phyloP scores from a whole-genome alignment of 2,797 vertebrate species.

The Danio jaintianensis region DNA sequence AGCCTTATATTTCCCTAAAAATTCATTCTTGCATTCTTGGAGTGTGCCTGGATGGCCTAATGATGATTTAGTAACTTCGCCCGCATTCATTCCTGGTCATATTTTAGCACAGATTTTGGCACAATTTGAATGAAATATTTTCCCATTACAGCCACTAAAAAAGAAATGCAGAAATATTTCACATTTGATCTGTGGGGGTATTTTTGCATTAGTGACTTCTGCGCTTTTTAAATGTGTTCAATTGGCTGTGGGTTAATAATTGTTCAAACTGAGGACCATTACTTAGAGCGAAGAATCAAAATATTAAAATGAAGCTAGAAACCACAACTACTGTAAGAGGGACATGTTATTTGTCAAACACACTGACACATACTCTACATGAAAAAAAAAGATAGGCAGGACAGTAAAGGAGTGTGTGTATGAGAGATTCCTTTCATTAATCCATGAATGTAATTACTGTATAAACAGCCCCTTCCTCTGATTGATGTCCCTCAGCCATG shows the following conservation, averaged over 20 bases:
- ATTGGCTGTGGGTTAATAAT: slow-evolving; percentile 22
- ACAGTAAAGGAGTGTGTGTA: slow-evolving; percentile 20
- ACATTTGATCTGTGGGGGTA: slow-evolving; percentile 29
- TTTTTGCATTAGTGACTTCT: slow-evolving; percentile 38
- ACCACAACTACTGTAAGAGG: slow-evolving; percentile 31
- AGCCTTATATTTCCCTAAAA: background rate
- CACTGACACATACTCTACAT: slow-evolving; percentile 19
- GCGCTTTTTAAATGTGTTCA: slow-evolving; percentile 26
- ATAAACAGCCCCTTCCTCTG: slow-evolving; percentile 55
- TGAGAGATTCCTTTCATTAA: slow-evolving; percentile 59
- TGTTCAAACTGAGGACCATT: slow-evolving; percentile 19
- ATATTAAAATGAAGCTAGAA: slow-evolving; percentile 52
- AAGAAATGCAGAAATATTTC: slow-evolving; percentile 19
- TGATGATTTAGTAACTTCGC: slow-evolving; percentile 29
- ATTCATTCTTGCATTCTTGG: background rate
- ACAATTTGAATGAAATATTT: slow-evolving; percentile 42
- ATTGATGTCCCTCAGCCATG: slow-evolving; percentile 64
- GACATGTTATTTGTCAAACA: slow-evolving; percentile 57
- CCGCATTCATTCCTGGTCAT: slow-evolving; percentile 20
- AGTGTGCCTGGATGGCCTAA: slow-evolving; percentile 5
- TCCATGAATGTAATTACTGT: slow-evolving; percentile 64
- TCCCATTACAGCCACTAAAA: background rate
- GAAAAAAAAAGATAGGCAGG: background rate
- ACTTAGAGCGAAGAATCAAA: slow-evolving; percentile 43
- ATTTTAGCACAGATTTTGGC: slow-evolving; percentile 23